phyloP scores from a whole-genome alignment of 2,797 vertebrate genomes.

The Otolemur crassicaudatus region DNA sequence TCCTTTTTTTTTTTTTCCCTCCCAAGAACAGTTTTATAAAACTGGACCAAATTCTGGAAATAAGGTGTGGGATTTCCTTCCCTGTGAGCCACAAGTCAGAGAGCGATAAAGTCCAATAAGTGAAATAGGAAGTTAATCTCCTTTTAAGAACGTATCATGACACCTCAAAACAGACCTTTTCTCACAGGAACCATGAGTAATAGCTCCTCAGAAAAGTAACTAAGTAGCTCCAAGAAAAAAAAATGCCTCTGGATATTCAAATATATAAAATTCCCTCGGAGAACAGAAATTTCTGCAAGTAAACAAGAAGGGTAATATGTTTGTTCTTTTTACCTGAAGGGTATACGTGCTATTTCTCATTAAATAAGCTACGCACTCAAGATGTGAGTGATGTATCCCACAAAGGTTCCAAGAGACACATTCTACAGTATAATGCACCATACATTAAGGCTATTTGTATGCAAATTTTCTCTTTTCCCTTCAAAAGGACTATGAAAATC shows the following conservation, averaged over 20 bases:
- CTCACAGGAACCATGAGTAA: neutral
- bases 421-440: neutral
- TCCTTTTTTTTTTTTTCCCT: neutral
- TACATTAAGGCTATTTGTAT: conserved; percentile 48
- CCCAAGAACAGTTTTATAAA: neutral
- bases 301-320: neutral
- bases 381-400: neutral
- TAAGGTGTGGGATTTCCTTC: neutral
- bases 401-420: neutral
- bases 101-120: neutral
- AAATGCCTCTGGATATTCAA: neutral
- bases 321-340: neutral
- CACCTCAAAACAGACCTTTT: neutral
- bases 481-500: conserved; percentile 68
- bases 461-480: conserved; percentile 72
- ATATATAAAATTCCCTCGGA: neutral
- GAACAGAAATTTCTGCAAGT: neutral
- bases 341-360: neutral
- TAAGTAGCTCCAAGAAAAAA: neutral
- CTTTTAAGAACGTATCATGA: neutral
- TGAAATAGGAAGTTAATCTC: neutral
- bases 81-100: neutral
- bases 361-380: neutral
- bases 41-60: neutral
- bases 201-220: neutral